Evolutionary conservation across 2,113 vertebrate species (phyloP).

Genomic region (Notarius quadriscutis): DNA sequence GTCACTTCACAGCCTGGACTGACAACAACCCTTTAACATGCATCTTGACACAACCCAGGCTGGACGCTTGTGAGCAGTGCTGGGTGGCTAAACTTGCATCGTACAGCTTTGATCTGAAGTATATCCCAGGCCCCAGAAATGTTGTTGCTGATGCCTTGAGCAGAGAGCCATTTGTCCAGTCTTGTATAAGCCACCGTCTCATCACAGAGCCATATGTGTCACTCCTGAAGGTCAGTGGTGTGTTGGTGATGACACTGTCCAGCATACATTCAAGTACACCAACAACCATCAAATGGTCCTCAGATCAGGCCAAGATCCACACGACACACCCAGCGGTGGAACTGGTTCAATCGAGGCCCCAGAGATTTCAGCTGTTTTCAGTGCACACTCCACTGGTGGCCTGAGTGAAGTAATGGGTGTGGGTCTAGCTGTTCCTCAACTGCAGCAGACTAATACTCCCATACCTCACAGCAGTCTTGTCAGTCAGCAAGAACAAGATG

Average conservation of each 20-base stretch:
- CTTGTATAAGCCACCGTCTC: too few species aligned
- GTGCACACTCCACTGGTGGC: neutral
- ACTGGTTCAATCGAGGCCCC: neutral
- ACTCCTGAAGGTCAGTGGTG: too few species aligned
- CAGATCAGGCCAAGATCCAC: neutral
- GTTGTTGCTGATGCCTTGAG: too few species aligned
- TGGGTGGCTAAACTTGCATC: too few species aligned
- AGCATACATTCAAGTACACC: neutral
- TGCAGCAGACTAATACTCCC: neutral
- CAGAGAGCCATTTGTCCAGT: too few species aligned
- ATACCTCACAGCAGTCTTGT: neutral
- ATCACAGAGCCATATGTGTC: too few species aligned
- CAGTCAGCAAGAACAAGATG: neutral
- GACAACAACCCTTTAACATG: too few species aligned
- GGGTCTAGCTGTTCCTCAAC: neutral
- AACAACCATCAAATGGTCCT: neutral
- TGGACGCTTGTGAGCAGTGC: too few species aligned
- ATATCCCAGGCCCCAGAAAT: too few species aligned
- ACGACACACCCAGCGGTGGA: neutral
- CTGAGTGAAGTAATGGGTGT: neutral
- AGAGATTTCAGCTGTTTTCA: neutral
- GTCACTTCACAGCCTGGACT: too few species aligned
- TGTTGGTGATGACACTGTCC: neutral
- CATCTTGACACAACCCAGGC: too few species aligned
- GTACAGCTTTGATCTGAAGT: too few species aligned